Conservation (phyloP, 2,888 invertebrate species). For the Tupiocoris notatus region DNA sequence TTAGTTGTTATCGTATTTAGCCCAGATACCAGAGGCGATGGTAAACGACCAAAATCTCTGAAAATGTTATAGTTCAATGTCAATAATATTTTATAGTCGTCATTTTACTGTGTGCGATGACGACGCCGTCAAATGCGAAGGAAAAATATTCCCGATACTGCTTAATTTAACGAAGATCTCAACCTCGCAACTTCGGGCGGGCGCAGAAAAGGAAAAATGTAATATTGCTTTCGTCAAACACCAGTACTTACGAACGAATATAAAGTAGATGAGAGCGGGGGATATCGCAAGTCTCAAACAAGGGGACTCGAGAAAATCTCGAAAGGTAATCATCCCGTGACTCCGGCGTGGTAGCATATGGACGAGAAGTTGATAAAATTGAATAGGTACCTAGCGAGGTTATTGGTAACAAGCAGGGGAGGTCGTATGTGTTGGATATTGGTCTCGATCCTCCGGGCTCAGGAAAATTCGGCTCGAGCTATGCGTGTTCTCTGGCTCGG, state of each 20-base stretch:
- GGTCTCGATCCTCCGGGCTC: neutral
- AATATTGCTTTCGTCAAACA: neutral
- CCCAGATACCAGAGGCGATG: no score
- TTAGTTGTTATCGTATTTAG: no score
- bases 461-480: neutral
- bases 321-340: constrained; percentile 27
- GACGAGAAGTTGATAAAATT: constrained; percentile 31
- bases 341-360: neutral
- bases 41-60: no score
- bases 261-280: neutral
- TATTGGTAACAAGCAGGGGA: neutral
- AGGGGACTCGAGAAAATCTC: constrained; percentile 14
- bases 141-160: no score
- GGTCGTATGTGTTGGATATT: neutral
- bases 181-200: no score
- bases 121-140: no score
- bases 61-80: no score
- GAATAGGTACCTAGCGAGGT: neutral
- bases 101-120: no score
- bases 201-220: no score
- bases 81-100: no score
- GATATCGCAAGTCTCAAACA: neutral
- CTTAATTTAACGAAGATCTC: no score
- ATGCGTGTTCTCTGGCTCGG: neutral
- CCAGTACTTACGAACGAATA: neutral